Conservation (phyloP, 2,113 vertebrate species). For the Excalfactoria chinensis region DNA sequence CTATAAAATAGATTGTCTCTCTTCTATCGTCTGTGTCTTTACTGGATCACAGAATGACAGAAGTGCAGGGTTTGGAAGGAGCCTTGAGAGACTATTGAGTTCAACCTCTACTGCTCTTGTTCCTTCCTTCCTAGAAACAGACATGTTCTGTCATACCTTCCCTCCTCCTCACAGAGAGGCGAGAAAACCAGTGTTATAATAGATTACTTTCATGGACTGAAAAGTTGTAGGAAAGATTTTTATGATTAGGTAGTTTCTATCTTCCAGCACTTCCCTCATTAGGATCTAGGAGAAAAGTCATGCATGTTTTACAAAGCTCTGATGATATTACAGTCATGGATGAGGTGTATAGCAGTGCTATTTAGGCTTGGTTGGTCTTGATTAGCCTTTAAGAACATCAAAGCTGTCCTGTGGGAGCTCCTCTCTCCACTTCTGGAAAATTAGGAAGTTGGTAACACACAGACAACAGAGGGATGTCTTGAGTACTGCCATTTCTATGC, state of each 20-base stretch:
- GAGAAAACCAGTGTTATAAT: background rate
- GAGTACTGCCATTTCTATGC: background rate
- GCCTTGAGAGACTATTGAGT: too few relatives aligned
- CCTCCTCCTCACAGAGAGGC: background rate
- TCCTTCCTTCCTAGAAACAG: background rate
- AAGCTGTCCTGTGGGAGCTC: background rate
- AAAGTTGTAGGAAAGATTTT: background rate
- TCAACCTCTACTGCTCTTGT: background rate
- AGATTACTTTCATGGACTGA: background rate
- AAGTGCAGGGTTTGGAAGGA: too few relatives aligned
- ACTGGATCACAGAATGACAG: background rate
- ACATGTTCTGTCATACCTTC: background rate
- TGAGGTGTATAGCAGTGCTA: background rate
- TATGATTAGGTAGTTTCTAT: background rate
- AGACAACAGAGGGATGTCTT: background rate
- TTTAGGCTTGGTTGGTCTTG: background rate
- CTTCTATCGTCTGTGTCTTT: background rate
- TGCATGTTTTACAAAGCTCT: background rate
- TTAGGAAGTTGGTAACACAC: background rate
- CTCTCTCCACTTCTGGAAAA: background rate
- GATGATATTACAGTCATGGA: background rate
- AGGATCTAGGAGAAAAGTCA: background rate
- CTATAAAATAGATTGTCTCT: background rate
- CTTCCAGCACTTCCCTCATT: background rate
- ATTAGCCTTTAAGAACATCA: background rate